A percentile compares a stretch with the other conserved stretches of the same genome.
Evolutionary conservation across 2,888 invertebrate species (phyloP).

Genomic region (Cephus sareptanus): DNA sequence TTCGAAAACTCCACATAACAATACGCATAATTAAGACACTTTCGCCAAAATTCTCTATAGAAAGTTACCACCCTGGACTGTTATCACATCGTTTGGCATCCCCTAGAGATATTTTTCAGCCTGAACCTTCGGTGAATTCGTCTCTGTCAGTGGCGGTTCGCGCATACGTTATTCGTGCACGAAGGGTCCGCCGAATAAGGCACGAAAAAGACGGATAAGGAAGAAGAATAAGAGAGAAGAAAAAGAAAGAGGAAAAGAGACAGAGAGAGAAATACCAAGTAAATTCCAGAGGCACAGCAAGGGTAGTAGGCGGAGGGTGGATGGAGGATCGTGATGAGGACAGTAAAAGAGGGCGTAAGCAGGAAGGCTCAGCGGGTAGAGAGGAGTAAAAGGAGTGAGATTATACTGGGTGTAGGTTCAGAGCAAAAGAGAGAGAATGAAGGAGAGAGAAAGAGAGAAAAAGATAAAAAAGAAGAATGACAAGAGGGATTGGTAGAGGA

Average conservation of each 20-base stretch:
- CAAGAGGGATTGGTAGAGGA: too few relatives aligned
- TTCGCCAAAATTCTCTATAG: not conserved
- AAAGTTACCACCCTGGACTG: not conserved
- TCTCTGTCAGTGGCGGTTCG: constrained; percentile 11
- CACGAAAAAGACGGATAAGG: not conserved
- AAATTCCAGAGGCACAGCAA: not conserved
- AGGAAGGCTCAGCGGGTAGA: not conserved
- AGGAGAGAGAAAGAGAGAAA: too few relatives aligned
- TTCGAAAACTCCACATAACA: not conserved
- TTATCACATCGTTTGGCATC: not conserved
- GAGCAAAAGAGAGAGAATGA: too few relatives aligned
- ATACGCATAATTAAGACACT: not conserved
- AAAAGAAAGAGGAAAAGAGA: not conserved
- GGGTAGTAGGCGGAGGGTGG: not conserved
- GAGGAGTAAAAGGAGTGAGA: not conserved
- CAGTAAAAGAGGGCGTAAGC: not conserved
- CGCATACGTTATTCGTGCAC: not conserved
- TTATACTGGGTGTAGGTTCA: too few relatives aligned
- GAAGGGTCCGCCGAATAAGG: not conserved
- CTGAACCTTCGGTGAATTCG: constrained; percentile 6
- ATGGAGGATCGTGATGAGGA: not conserved
- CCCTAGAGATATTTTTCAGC: not conserved
- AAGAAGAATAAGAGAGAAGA: not conserved
- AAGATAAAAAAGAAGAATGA: too few relatives aligned
- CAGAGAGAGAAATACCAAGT: not conserved